Percentiles rank a stretch among this genome's conserved stretches.
These are phyloP conservation scores for Pachyuromys duprasi DNA, from an alignment of 2,797 vertebrate genomes.

Conservation along the genomic window DNA sequence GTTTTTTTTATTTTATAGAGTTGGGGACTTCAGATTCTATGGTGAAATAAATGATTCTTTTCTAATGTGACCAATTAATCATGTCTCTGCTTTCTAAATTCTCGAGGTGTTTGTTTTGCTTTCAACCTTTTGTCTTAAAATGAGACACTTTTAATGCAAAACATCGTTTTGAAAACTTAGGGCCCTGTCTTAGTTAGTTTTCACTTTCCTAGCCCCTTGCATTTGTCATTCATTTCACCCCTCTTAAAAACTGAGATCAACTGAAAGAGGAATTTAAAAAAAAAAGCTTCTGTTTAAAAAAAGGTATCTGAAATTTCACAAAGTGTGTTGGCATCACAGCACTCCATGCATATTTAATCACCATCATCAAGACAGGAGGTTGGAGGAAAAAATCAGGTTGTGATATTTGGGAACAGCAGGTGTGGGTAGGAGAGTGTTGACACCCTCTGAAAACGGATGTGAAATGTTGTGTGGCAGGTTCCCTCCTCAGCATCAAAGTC, in stretches of 20 bases:
- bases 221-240: conserved; percentile 63
- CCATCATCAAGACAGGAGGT: conserved; percentile 82
- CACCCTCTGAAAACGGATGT: conserved; percentile 78
- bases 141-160: background rate
- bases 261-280: background rate
- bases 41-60: background rate
- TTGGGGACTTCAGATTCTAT: background rate
- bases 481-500: conserved; percentile 55
- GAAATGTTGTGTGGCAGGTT: conserved; percentile 75
- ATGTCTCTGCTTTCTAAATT: background rate
- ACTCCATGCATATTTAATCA: conserved; percentile 82
- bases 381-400: conserved; percentile 83
- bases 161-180: background rate
- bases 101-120: background rate
- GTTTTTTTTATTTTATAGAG: conserved; percentile 4
- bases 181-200: background rate
- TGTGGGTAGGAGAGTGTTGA: conserved; percentile 83
- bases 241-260: conserved; percentile 60
- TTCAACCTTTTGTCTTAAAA: background rate
- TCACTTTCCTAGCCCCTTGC: conserved; percentile 26
- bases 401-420: conserved; percentile 85
- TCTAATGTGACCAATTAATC: background rate
- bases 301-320: conserved; percentile 81
- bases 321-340: conserved; percentile 75
- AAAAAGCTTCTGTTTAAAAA: conserved; percentile 63